Evolutionary conservation across 2,113 vertebrate species (phyloP).

Genomic region (Colaptes auratus): DNA sequence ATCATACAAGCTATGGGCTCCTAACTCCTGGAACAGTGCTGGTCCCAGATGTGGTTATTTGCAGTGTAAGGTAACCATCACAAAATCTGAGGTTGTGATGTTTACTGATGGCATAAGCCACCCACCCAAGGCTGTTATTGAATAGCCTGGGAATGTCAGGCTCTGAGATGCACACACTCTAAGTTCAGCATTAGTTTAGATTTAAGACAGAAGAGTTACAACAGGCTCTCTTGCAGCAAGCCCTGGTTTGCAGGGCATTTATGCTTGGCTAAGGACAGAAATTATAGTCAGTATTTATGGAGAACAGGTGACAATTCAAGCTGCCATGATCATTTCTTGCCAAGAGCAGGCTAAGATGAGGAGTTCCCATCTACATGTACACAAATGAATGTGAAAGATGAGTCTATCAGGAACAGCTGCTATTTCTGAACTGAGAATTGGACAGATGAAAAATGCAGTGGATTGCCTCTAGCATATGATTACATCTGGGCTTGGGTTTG

Average conservation of each 20-base stretch:
- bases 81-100: not conserved
- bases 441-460: not conserved
- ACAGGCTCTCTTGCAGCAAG: not conserved
- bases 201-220: not conserved
- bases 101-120: not conserved
- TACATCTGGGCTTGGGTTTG: not conserved
- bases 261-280: not conserved
- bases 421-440: not conserved
- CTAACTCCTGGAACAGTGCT: not conserved
- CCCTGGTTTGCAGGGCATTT: not conserved
- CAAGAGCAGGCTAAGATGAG: not conserved
- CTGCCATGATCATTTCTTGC: not conserved
- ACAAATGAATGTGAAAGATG: not conserved
- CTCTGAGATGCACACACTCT: not conserved
- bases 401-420: not conserved
- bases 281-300: not conserved
- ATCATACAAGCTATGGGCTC: not conserved
- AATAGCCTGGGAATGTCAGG: not conserved
- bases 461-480: not conserved
- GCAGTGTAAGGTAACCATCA: rapidly evolving
- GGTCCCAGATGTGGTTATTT: not conserved
- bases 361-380: not conserved
- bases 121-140: rapidly evolving
- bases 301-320: not conserved
- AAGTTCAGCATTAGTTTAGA: not conserved